Evolutionary conservation across 2,113 vertebrate genomes (phyloP), one percentile per base, ranked within the genome.

Genomic region (Lagopus leucura): DNA sequence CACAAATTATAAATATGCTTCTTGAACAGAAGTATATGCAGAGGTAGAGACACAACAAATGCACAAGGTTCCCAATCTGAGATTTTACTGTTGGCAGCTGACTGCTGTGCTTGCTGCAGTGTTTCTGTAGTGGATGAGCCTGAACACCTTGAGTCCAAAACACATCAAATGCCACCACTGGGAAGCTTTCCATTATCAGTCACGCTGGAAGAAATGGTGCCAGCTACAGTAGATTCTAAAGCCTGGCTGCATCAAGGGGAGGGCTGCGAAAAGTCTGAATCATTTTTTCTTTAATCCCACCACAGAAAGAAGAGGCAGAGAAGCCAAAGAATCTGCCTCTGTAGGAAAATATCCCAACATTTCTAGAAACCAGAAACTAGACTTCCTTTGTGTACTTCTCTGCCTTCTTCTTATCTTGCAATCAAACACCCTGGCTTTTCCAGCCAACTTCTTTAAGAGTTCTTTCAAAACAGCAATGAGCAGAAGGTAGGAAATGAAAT

Each of bases 1-100:
- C 43, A 67, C 7, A 36, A 13, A 28, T 54, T 22, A 60, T 2
- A 21, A 73, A 73, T 28, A 64, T 0, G 4, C 11, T 27, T 57
- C 38, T 45, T n/a, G n/a, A 75, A 57, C 27, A 50, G 34, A 57
- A 21, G 8, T 4, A 25, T 16, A 20, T 17, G n/a, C 42, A 66
- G 45, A 32, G 45, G 38, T 54, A 48, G 7, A 36, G n/a, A 50
- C n/a, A 25, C 0, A 65, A 38, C 34, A 84, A 58, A 65, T 10
- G 9, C 28, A 21, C 30, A 27, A 19, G 65, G 66, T 30, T 24
- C 21, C 38, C 16, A 8, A 28, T 13, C 28, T 27, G 50, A 27
- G 40, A 55, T 72, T 72, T 66, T 1, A 1, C 34, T 77, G 52
- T 45, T 0, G 1, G 7, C 30, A 43, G 25, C 17, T 4, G 6